phyloP scores from a whole-genome alignment of 2,797 vertebrate species.

The Syndactyla subalaris region DNA sequence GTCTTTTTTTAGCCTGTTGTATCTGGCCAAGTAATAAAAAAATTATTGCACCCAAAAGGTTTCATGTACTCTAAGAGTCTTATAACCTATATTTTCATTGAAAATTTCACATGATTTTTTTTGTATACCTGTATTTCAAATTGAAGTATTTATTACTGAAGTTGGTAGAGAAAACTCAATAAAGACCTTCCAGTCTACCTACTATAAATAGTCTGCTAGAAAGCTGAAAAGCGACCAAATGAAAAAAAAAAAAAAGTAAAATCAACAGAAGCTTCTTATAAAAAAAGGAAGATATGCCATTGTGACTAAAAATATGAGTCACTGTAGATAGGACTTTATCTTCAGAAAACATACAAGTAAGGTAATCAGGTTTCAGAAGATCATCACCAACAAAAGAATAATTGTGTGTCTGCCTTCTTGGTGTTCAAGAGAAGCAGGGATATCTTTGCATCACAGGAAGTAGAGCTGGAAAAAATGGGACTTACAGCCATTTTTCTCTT shows the following conservation, averaged over 20 bases:
- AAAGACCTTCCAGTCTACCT: neutral
- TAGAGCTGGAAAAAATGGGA: neutral
- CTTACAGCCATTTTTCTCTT: neutral
- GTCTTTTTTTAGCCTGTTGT: neutral
- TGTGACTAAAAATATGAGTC: neutral
- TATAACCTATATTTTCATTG: neutral
- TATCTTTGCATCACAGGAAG: neutral
- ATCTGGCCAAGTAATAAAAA: neutral
- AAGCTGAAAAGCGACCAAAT: neutral
- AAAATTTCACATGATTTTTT: neutral
- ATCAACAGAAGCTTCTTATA: neutral
- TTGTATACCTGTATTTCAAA: neutral
- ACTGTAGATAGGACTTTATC: neutral
- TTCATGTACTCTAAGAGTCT: neutral
- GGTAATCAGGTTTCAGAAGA: slow-evolving; percentile 3
- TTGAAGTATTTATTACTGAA: neutral
- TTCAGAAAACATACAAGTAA: slow-evolving; percentile 8
- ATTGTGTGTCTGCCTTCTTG: neutral
- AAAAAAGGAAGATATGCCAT: neutral
- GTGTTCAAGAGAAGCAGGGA: neutral
- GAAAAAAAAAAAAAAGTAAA: neutral
- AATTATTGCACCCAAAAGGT: neutral
- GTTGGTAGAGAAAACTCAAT: neutral
- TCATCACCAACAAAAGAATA: neutral
- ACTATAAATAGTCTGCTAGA: neutral